Percentiles rank a stretch among this genome's conserved stretches.
These are phyloP conservation scores for Gryon sp. DNA, from an alignment of 1,140 invertebrate species.

Conservation along the genomic window DNA sequence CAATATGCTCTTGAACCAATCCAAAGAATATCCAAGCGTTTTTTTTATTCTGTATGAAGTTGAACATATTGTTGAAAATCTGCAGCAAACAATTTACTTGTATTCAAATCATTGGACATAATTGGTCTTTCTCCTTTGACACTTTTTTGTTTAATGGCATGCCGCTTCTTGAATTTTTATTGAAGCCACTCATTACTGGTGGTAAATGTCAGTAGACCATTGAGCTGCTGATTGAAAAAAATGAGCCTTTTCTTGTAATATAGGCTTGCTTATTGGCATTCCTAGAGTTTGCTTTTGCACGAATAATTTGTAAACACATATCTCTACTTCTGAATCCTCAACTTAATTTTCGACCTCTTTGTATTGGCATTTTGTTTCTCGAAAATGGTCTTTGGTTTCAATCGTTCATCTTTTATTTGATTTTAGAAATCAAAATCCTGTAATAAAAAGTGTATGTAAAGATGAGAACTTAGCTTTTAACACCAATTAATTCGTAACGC, in stretches of 20 bases:
- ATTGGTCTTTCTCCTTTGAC: conserved; percentile 21
- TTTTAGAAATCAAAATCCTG: no score
- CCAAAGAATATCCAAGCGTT: conserved; percentile 17
- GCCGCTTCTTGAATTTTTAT: conserved; percentile 18
- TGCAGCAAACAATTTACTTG: background rate
- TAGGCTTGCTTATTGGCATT: conserved; percentile 15
- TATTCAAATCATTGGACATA: conserved; percentile 17
- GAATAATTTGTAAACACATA: conserved; percentile 20
- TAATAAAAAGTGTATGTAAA: no score
- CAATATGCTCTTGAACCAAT: conserved; percentile 15
- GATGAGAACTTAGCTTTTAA: no score
- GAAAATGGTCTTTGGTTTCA: conserved; percentile 1
- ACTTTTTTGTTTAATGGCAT: background rate
- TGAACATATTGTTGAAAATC: conserved; percentile 3
- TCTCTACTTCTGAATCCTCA: conserved; percentile 14
- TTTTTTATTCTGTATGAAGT: conserved; percentile 11
- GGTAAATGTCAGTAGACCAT: background rate
- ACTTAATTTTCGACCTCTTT: conserved; percentile 16
- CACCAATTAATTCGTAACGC: no score
- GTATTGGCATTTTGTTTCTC: conserved; percentile 1
- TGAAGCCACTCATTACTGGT: conserved; percentile 28
- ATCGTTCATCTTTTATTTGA: no score
- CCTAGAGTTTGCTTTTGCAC: conserved; percentile 24
- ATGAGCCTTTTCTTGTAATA: conserved; percentile 32
- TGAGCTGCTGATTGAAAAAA: conserved; percentile 24